These are phyloP conservation scores for Brachystomella parvula DNA, from an alignment of 1,140 invertebrate species.

Conservation along the genomic window DNA sequence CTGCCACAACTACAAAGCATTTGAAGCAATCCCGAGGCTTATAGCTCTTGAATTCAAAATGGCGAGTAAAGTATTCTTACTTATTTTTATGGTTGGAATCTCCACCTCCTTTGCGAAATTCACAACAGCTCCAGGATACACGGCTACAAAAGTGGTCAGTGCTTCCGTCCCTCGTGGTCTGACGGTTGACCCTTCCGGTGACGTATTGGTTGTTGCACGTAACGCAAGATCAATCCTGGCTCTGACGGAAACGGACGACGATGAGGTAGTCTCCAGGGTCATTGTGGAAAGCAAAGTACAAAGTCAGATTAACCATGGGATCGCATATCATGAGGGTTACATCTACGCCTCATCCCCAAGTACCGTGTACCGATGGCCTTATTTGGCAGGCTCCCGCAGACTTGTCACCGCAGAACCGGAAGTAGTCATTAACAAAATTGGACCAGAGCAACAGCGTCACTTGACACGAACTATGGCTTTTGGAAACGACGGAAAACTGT, in stretches of 20 bases:
- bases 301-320: slow-evolving; percentile 12
- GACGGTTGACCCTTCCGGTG: slow-evolving; percentile 1
- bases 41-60: too few species aligned
- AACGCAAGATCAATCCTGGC: neutral
- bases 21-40: too few species aligned
- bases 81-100: too few species aligned
- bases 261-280: neutral
- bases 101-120: slow-evolving; percentile 10
- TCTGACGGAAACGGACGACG: neutral
- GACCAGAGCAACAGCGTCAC: slow-evolving; percentile 8
- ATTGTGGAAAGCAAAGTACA: neutral
- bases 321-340: neutral
- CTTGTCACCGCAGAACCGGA: neutral
- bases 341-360: slow-evolving; percentile 19
- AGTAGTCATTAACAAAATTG: slow-evolving; percentile 14
- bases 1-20: too few species aligned
- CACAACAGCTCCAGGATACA: neutral
- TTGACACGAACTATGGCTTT: slow-evolving; percentile 8
- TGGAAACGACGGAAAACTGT: neutral
- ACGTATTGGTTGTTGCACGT: slow-evolving; percentile 15
- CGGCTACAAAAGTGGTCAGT: neutral
- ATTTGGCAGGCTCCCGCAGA: slow-evolving; percentile 8
- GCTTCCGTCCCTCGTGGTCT: neutral
- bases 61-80: too few species aligned
- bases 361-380: slow-evolving; percentile 26